Base-by-base conservation (phyloP, 37 sponge, comb jelly and placozoan genomes). In the Halisarca cf. caerulea region DNA sequence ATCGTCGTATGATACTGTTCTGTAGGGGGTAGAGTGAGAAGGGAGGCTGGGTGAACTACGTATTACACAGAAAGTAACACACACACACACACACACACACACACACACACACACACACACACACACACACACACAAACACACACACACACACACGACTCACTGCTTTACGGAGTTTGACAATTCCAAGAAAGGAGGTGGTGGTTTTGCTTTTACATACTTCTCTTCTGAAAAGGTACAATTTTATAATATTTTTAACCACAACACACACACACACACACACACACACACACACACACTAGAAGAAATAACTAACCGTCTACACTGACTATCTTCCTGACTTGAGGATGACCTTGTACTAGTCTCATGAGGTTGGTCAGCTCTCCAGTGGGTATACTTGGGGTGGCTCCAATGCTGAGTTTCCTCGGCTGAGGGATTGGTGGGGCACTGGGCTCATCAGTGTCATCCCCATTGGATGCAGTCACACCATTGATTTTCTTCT, bases 121-220 rank as follows among this genome's bases (percentile, higher is more conserved):
- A 61, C 64, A 61, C 64, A 61, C 64, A 61, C 64, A 61, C 64
- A 61, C 64, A 61, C 64, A 61, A 9, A 61, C 64, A 61, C 64
- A 61, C 64, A 61, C 64, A 61, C 64, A 61, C 64, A 61, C 64
- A 61, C 64, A 61, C 64, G 15, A 62, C 30, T 30, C 23, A 23
- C 25, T 62, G 30, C 64, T 30, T 62, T 23, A 62, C 25, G 5
- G 64, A 7, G 64, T 62, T 6, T 6, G 8, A 23, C 15, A 62
- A 6, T 15, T 62, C 64, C 5, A 15, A 62, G 64, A 62, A 62
- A 15, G 30, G 5, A 23, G 25, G 25, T 15, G 64, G 64, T 62
- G 25, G 64, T 7, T n/a, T n/a, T n/a, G n/a, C n/a, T n/a, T n/a
- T n/a, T n/a, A n/a, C n/a, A n/a, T n/a, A n/a, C n/a, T n/a, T n/a